Evolutionary conservation across 1,140 invertebrate species (phyloP), one percentile per base, ranked within the genome.

Genomic region (Atta colombica): DNA sequence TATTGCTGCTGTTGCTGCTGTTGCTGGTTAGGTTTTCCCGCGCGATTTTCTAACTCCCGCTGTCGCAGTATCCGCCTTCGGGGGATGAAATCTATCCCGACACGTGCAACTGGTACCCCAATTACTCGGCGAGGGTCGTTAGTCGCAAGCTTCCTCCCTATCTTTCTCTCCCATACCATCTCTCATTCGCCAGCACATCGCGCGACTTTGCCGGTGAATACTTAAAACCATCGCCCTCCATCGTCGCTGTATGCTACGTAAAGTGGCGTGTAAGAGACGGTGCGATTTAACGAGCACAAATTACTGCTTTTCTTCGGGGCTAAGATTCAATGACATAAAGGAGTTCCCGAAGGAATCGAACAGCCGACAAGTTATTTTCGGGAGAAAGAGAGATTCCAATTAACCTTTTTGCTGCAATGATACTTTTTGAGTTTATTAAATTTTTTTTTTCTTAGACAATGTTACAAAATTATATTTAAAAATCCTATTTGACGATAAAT

Each of bases 61-160:
- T 74, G 25, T 28, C 60, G 58, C 31, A 14, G 71, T 51, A 66
- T 66, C 63, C 51, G 74, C 71, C 87, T 88, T 72, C 53, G 65
- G 74, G 90, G 88, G 86, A 91, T 88, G 87, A 92, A 88, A 90
- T 91, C 89, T 87, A 90, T 92, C 87, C 80, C 78, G 88, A 91
- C 89, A 87, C 90, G 89, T 92, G 91, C 91, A 91, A 91, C 89
- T 91, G 89, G 89, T 91, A 92, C 88, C 90, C 89, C 88, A 91
- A 91, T 90, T 90, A 90, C 89, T 86, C 86, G 82, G 60, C 87
- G 88, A 88, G 90, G 87, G 82, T 85, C 82, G 84, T 90, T 89
- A 88, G 88, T 86, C 77, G 89, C 77, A 60, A 60, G 74, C 71
- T 31, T 66, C 39, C 58, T 77, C 71, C 60, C 63, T 71, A 53